Base-by-base conservation (phyloP, 2,888 invertebrate species). In the Calliopum simillimum region DNA sequence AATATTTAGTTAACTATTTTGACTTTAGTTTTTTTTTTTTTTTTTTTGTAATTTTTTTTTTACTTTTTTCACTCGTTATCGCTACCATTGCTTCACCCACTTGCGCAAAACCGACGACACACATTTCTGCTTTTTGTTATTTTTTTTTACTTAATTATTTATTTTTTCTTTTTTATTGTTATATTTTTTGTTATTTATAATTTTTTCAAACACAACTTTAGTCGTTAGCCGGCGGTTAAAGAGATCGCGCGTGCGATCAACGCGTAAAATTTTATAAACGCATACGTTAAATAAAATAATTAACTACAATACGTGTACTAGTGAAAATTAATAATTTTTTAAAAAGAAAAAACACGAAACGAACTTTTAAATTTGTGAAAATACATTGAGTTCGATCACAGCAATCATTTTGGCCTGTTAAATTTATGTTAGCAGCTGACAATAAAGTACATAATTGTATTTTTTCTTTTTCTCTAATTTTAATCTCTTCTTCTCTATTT, bases 141-240 rank as follows among this genome's bases (percentile, higher is more conserved):
- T 33, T 33, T 33, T 33, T 33, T 33, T 33, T 33, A 8, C 33
- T 33, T 33, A 33, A 33, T 62, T 11, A 5, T 56, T 62, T 62
- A 23, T 19, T 62, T 62, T 5, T 21, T 62, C 44, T 62, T 62
- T 55, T 41, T 33, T 16, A 23, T 56, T 51, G 46, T 33, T 58
- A 13, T n/a, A 44, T 56, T 55, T 69, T 59, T 61, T 61, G 69
- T 56, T 62, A 70, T 73, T 73, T 71, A 73, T 71, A 75, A 71
- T 74, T 74, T 73, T 73, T 69, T 70, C 64, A 43, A 69, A 58
- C n/a, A 33, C 56, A 66, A 70, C 69, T 79, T 83, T 80, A 85
- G 83, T 84, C 80, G 84, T 82, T 82, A 80, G 79, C 79, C 83
- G 83, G 78, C 80, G 76, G 80, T 83, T 79, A 77, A 76, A 76